Evolutionary conservation across 2,888 invertebrate species (phyloP).

Genomic region (Halictus quadricinctus): DNA sequence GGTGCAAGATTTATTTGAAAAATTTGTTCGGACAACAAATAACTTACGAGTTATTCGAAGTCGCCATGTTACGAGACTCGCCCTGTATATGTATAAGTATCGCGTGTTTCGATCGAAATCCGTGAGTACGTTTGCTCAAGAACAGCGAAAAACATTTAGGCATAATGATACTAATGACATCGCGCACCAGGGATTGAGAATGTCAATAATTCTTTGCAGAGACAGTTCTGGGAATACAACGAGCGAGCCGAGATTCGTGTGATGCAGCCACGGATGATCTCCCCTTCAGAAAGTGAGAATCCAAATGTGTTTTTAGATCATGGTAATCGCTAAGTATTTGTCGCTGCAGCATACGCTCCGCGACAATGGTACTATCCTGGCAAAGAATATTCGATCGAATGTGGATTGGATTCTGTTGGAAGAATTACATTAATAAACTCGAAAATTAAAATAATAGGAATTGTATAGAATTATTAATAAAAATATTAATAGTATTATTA

Average conservation of each 20-base stretch:
- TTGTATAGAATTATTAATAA: too few relatives aligned
- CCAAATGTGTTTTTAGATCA: not conserved
- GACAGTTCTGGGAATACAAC: slow-evolving; percentile 56
- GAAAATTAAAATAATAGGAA: too few relatives aligned
- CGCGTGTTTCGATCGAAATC: not conserved
- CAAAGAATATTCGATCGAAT: too few relatives aligned
- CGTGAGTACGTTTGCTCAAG: not conserved
- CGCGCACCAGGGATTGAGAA: not conserved
- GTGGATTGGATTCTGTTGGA: too few relatives aligned
- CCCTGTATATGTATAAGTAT: not conserved
- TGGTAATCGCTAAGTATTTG: not conserved
- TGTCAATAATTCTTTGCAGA: slow-evolving; percentile 45
- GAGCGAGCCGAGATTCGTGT: not conserved
- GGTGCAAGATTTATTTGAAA: too few relatives aligned
- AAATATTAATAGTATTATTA: too few relatives aligned
- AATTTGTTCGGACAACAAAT: too few relatives aligned
- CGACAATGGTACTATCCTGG: too few relatives aligned
- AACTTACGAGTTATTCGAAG: too few relatives aligned
- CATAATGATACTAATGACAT: not conserved
- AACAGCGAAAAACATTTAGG: not conserved
- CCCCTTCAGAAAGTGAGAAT: slow-evolving; percentile 84
- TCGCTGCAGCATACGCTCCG: too few relatives aligned
- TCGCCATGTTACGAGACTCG: too few relatives aligned
- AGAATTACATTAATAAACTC: too few relatives aligned
- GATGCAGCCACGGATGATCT: slow-evolving; percentile 75